Conservation (phyloP, 2,888 invertebrate genomes). For the Chorisops tibialis region DNA sequence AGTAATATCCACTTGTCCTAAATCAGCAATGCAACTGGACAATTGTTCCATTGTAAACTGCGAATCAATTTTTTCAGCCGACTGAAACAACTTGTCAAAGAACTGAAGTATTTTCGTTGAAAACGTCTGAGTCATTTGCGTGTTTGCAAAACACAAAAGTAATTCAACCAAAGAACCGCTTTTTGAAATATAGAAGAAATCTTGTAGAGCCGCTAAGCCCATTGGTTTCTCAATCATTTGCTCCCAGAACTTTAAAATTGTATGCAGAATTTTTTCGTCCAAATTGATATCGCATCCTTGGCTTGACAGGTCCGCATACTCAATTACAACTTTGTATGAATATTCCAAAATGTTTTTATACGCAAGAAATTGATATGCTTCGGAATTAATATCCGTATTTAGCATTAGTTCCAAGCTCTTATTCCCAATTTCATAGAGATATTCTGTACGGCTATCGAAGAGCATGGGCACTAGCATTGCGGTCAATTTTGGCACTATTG, state of each 20-base stretch:
- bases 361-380: conserved; percentile 62
- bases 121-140: conserved; percentile 67
- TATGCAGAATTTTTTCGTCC: conserved; percentile 47
- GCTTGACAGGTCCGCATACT: conserved; percentile 54
- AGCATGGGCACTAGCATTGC: conserved; percentile 60
- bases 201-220: conserved; percentile 77
- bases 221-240: conserved; percentile 77
- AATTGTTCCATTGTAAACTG: conserved; percentile 63
- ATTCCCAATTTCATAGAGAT: conserved; percentile 62
- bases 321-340: conserved; percentile 66
- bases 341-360: conserved; percentile 64
- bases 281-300: conserved; percentile 40
- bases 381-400: conserved; percentile 48
- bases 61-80: conserved; percentile 61
- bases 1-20: conserved; percentile 62
- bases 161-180: conserved; percentile 72
- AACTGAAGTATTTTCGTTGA: conserved; percentile 76
- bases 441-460: conserved; percentile 73
- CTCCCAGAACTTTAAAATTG: conserved; percentile 72
- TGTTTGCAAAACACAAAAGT: conserved; percentile 75
- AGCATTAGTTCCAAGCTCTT: conserved; percentile 59
- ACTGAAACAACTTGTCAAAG: conserved; percentile 69
- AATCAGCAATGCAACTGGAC: conserved; percentile 63
- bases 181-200: conserved; percentile 68
- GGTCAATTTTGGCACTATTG: conserved; percentile 44